These are phyloP conservation scores for Hemiprocne comata DNA, from an alignment of 2,113 vertebrate species.

Conservation along the genomic window DNA sequence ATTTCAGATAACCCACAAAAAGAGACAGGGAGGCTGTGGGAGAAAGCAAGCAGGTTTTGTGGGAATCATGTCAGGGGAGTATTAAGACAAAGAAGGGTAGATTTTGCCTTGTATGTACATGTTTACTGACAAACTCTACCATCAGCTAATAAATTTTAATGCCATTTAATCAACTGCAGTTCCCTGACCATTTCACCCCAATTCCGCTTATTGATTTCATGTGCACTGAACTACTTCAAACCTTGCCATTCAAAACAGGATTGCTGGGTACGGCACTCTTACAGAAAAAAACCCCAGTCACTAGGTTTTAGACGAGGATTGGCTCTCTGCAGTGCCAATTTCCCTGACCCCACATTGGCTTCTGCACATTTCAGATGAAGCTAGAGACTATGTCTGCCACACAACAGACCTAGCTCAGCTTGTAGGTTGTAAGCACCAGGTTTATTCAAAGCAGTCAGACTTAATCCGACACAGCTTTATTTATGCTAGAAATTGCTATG, in stretches of 20 bases:
- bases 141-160: neutral
- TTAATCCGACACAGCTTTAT: neutral
- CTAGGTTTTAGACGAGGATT: neutral
- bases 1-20: neutral
- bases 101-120: neutral
- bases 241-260: slow-evolving; percentile 2
- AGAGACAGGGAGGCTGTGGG: neutral
- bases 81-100: neutral
- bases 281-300: neutral
- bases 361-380: neutral
- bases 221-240: neutral
- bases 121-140: neutral
- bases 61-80: neutral
- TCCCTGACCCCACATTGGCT: neutral
- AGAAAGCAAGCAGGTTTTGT: neutral
- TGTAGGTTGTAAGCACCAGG: neutral
- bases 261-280: neutral
- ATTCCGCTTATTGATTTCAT: neutral
- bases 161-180: slow-evolving; percentile 13
- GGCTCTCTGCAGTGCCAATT: neutral
- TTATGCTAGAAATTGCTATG: neutral
- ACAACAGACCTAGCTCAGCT: neutral
- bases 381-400: neutral
- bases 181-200: slow-evolving; percentile 36
- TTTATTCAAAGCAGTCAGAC: neutral